Evolutionary conservation across 2,113 vertebrate genomes (phyloP), one percentile per base, ranked within the genome.

Genomic region (Tyrannus savana): DNA sequence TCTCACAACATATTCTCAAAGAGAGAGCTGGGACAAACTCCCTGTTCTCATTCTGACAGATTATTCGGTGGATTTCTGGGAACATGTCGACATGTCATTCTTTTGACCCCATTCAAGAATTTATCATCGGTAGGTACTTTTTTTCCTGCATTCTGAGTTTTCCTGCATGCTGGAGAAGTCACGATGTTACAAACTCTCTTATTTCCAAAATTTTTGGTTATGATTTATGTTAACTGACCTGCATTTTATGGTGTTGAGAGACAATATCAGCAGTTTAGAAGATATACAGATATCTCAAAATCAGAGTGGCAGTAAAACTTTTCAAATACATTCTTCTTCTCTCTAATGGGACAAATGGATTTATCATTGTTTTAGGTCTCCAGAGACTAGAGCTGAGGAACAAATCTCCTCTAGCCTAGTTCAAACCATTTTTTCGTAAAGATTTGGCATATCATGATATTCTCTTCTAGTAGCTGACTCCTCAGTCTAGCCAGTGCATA

Each of bases 51-150:
- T 56, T 62, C 80, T 93, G 87, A 64, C 89, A 99, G 99, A 97
- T 99, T 87, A 98, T 99, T 85, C 98, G 97, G 9, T 99, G 99
- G 99, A 98, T 99, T 95, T 98, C 98, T 93, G 99, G 99, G 94
- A 98, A 98, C 60, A 47, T 98, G 72, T 98, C 98, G 90, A 87
- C 97, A 11, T 98, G 98, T 35, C 96, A 98, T 80, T 98, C 98
- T 84, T 99, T 99, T 97, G 98, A 99, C 97, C 99, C 98, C 64
- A 98, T 99, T 95, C 99, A 99, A 96, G 99, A 99, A 97, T 99
- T 99, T 96, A 98, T 99, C 93, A 97, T 99, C 52, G 99, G 99
- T 99, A 97, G 96, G 99, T 97, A 35, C 86, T 90, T 87, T 23
- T 95, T 80, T 72, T 58, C 46, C 41, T 92, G 27, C 19, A 4